Conservation (phyloP, 2,888 invertebrate species). For the Athrips mouffetella region DNA sequence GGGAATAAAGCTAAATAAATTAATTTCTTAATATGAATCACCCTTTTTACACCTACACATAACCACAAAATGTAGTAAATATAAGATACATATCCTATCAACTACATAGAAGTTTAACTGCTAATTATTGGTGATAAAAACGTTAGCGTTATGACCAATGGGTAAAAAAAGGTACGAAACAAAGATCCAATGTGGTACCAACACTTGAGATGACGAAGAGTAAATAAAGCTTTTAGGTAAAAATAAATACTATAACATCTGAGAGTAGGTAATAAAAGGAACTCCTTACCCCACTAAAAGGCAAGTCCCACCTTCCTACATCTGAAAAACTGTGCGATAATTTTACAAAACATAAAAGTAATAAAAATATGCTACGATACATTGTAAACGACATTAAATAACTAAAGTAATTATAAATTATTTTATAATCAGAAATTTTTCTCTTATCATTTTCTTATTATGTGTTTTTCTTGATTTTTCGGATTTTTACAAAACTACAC, state of each 20-base stretch:
- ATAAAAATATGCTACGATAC: slow-evolving; percentile 47
- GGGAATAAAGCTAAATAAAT: no score
- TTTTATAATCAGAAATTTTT: slow-evolving; percentile 26
- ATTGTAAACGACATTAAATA: slow-evolving; percentile 34
- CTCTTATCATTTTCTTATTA: slow-evolving; percentile 36
- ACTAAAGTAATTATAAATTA: slow-evolving; percentile 23
- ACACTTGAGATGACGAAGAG: no score
- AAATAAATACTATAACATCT: no score
- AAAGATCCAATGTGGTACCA: no score
- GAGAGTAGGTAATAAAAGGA: not conserved
- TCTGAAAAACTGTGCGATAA: slow-evolving; percentile 74
- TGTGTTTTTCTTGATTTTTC: slow-evolving; percentile 21
- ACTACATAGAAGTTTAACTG: not conserved
- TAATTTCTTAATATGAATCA: no score
- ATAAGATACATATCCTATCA: slow-evolving; percentile 7
- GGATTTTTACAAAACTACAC: slow-evolving; percentile 17
- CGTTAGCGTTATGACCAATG: not conserved
- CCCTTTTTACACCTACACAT: no score
- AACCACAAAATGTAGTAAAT: not conserved
- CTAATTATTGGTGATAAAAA: not conserved
- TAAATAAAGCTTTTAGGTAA: no score
- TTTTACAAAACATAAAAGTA: slow-evolving; percentile 47
- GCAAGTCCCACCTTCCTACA: slow-evolving; percentile 83
- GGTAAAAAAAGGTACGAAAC: not conserved
- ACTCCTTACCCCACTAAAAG: slow-evolving; percentile 70